phyloP scores from a whole-genome alignment of 2,888 invertebrate species.

The Melitaea athalia region DNA sequence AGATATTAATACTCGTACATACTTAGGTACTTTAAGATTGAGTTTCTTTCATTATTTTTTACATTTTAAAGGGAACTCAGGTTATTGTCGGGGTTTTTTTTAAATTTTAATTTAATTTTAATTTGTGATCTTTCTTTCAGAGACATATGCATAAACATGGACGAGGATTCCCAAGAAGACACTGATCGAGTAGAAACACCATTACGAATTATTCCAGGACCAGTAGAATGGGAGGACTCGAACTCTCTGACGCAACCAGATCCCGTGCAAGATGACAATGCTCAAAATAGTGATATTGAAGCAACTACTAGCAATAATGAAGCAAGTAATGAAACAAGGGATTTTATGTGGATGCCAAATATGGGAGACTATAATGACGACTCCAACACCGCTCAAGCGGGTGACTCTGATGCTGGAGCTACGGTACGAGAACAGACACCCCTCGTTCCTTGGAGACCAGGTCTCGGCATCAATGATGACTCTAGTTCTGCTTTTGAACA shows the following conservation, averaged over 20 bases:
- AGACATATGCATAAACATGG: conserved; percentile 23
- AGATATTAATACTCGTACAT: too few relatives aligned
- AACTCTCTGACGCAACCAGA: not conserved
- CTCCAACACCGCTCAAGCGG: not conserved
- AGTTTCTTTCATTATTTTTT: too few relatives aligned
- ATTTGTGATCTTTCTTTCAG: conserved; percentile 1
- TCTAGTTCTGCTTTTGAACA: not conserved
- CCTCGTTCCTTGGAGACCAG: not conserved
- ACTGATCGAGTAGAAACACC: conserved; percentile 47
- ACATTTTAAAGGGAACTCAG: too few relatives aligned
- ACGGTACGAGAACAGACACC: not conserved
- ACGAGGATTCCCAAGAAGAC: conserved; percentile 25
- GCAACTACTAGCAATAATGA: not conserved
- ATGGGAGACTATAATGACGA: not conserved
- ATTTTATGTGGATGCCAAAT: not conserved
- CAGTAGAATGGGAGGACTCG: not conserved
- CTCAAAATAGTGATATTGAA: not conserved
- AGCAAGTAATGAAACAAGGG: not conserved
- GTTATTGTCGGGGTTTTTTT: too few relatives aligned
- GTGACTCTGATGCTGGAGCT: not conserved
- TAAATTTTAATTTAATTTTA: too few relatives aligned
- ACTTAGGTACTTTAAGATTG: too few relatives aligned
- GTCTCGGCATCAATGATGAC: not conserved
- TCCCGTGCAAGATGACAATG: conserved; percentile 1
- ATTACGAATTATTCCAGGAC: conserved; percentile 34